These are phyloP conservation scores for Lasioglossum pauxillum DNA, from an alignment of 2,888 invertebrate genomes.

Conservation along the genomic window DNA sequence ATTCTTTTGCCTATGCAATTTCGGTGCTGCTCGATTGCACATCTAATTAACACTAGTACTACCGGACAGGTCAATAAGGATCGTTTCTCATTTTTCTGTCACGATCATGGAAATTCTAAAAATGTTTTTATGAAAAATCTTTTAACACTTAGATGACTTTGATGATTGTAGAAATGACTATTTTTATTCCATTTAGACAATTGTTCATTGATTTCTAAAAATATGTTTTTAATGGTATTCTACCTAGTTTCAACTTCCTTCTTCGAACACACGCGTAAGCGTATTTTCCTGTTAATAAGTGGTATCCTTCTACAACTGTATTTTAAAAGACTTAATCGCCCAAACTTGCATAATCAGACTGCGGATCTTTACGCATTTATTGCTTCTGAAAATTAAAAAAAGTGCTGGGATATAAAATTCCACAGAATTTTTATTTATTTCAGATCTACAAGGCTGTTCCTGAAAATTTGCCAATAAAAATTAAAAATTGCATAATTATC, in stretches of 20 bases:
- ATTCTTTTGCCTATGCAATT: not conserved
- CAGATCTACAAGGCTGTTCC: too few relatives aligned
- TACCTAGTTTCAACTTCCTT: not conserved
- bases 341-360: too few relatives aligned
- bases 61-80: not conserved
- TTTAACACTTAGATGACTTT: not conserved
- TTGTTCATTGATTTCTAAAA: not conserved
- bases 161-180: not conserved
- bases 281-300: too few relatives aligned
- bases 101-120: not conserved
- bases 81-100: not conserved
- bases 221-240: too few relatives aligned
- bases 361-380: too few relatives aligned
- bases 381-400: too few relatives aligned
- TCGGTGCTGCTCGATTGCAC: not conserved
- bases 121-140: not conserved
- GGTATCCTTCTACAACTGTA: too few relatives aligned
- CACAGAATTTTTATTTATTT: too few relatives aligned
- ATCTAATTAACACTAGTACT: not conserved
- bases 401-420: too few relatives aligned
- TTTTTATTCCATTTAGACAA: not conserved
- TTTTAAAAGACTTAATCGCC: too few relatives aligned
- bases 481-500: too few relatives aligned
- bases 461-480: too few relatives aligned
- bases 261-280: not conserved